Evolutionary conservation across 2,797 vertebrate species (phyloP).

Genomic region (Dendrocincla fuliginosa): DNA sequence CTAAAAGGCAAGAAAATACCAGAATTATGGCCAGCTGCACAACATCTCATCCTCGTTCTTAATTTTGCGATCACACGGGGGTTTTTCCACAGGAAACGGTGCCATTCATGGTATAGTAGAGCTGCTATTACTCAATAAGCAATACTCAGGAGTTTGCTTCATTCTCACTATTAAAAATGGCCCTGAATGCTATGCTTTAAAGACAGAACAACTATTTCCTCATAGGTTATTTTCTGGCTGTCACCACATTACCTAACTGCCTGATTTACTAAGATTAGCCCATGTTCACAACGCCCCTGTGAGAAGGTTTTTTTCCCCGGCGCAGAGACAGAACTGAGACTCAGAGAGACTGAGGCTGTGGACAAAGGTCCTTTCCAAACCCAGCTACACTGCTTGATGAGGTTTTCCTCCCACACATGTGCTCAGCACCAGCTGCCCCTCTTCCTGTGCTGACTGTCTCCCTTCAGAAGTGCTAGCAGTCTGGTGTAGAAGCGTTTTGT

Average conservation of each 20-base stretch:
- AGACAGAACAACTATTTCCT: constrained; percentile 11
- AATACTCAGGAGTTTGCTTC: not conserved
- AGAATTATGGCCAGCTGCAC: not conserved
- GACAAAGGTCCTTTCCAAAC: constrained; percentile 58
- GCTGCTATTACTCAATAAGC: constrained; percentile 16
- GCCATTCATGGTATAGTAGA: constrained; percentile 33
- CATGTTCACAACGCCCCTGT: not conserved
- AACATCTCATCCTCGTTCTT: not conserved
- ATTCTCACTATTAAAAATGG: constrained; percentile 23
- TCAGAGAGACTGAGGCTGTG: not conserved
- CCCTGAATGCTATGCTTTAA: not conserved
- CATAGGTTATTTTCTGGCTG: constrained; percentile 35
- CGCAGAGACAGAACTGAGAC: not conserved
- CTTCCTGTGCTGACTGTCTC: constrained; percentile 53
- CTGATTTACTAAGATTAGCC: constrained; percentile 8
- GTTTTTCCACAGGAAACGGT: not conserved
- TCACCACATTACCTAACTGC: constrained; percentile 44
- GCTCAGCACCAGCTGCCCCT: constrained; percentile 38
- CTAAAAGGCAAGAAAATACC: not conserved
- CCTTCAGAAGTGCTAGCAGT: constrained; percentile 35
- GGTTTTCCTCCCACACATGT: constrained; percentile 42
- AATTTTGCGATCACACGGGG: not conserved
- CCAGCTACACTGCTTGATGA: not conserved
- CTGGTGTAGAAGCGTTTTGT: not conserved
- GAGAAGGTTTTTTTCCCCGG: not conserved